A percentile compares a stretch with the other conserved stretches of the same genome.
These are phyloP conservation scores for Drosophila sp. DNA, from an alignment of 1,140 invertebrate species.

Conservation along the genomic window DNA sequence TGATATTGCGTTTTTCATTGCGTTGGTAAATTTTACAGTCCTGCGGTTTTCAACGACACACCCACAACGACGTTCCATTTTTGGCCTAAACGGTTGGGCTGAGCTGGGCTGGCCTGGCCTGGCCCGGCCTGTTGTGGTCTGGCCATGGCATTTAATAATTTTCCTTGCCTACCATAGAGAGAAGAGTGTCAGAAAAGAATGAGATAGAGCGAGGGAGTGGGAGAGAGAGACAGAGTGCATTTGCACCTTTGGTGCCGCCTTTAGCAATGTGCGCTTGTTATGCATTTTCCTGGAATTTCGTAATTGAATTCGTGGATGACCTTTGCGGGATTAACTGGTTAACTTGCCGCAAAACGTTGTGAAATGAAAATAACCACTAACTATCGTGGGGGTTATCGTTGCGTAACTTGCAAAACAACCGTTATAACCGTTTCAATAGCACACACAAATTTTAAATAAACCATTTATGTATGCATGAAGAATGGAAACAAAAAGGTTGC, in stretches of 20 bases:
- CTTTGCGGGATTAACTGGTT: constrained; percentile 1
- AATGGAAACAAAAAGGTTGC: background rate
- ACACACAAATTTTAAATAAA: no score
- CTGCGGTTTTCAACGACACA: constrained; percentile 23
- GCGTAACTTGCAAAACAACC: no score
- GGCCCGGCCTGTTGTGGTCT: background rate
- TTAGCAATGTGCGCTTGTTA: background rate
- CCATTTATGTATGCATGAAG: no score
- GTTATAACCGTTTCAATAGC: no score
- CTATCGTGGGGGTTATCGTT: no score
- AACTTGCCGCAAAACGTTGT: background rate
- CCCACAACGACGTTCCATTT: background rate
- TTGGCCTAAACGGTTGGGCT: constrained; percentile 9
- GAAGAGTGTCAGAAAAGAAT: background rate
- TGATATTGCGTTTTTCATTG: constrained; percentile 6
- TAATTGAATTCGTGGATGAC: constrained; percentile 8
- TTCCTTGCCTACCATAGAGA: background rate
- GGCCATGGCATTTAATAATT: constrained; percentile 25
- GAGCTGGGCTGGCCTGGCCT: no score
- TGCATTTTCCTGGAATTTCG: constrained; percentile 7
- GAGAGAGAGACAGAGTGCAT: background rate
- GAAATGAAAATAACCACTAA: background rate
- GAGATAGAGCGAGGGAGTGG: background rate
- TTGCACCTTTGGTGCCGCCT: background rate
- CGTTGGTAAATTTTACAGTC: constrained; percentile 50